A percentile compares a stretch with the other conserved stretches of the same genome.
Conservation (phyloP, 2,113 vertebrate species). For the Chaetodon auriga region DNA sequence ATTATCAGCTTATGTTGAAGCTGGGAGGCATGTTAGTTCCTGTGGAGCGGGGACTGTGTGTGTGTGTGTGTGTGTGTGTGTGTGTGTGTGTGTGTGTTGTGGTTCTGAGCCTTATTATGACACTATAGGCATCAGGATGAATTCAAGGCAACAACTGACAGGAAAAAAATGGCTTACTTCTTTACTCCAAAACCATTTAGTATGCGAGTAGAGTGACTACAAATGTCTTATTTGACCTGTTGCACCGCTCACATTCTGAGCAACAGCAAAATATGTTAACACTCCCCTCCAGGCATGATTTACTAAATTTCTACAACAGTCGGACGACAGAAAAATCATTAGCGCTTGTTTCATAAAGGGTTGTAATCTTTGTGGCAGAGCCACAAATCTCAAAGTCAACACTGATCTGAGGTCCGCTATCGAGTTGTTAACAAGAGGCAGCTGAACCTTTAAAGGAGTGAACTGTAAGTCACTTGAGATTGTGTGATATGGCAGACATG, state of each 20-base stretch:
- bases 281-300: not conserved
- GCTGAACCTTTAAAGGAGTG: not conserved
- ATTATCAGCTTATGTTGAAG: constrained; percentile 67
- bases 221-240: not conserved
- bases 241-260: not conserved
- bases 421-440: not conserved
- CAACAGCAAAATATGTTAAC: not conserved
- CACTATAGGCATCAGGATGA: constrained; percentile 21
- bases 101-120: constrained; percentile 40
- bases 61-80: not conserved
- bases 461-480: not conserved
- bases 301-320: not conserved
- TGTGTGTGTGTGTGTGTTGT: constrained; percentile 7
- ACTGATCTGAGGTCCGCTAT: not conserved
- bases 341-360: not conserved
- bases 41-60: constrained; percentile 19
- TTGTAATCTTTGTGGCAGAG: not conserved
- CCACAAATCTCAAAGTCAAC: not conserved
- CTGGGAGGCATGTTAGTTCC: constrained; percentile 55
- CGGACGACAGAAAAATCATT: not conserved
- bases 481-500: not conserved
- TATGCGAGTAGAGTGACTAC: not conserved
- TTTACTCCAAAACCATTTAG: constrained; percentile 7
- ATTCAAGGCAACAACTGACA: constrained; percentile 46
- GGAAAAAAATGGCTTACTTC: constrained; percentile 22